These are phyloP conservation scores for Odobenus rosmarus DNA, from an alignment of 2,113 vertebrate genomes.

Conservation along the genomic window DNA sequence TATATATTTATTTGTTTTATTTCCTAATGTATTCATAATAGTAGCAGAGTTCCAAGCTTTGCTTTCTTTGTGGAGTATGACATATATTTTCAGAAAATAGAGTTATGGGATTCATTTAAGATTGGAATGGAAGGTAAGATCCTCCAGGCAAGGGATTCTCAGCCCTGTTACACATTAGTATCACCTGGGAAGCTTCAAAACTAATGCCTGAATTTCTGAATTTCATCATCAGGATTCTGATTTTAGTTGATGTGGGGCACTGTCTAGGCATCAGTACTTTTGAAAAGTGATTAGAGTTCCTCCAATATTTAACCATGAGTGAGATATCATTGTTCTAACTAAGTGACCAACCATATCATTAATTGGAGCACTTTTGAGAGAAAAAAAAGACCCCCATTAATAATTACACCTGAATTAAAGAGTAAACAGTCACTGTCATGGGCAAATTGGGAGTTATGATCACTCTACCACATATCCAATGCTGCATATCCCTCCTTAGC, in stretches of 20 bases:
- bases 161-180: background rate
- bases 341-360: background rate
- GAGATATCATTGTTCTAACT: constrained; percentile 1
- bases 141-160: background rate
- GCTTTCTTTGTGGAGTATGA: background rate
- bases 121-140: background rate
- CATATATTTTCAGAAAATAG: background rate
- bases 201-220: background rate
- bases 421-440: background rate
- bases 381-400: background rate
- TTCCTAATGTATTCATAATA: background rate
- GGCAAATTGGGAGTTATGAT: background rate
- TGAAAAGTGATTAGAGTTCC: background rate
- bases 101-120: background rate
- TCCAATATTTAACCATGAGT: background rate
- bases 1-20: constrained; percentile 49
- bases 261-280: background rate
- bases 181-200: background rate
- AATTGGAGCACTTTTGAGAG: background rate
- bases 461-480: background rate
- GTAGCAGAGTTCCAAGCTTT: background rate
- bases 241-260: background rate
- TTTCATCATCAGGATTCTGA: background rate
- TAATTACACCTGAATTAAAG: background rate
- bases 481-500: background rate